Evolutionary conservation across 2,797 vertebrate genomes (phyloP).

Genomic region (Staurois parvus): DNA sequence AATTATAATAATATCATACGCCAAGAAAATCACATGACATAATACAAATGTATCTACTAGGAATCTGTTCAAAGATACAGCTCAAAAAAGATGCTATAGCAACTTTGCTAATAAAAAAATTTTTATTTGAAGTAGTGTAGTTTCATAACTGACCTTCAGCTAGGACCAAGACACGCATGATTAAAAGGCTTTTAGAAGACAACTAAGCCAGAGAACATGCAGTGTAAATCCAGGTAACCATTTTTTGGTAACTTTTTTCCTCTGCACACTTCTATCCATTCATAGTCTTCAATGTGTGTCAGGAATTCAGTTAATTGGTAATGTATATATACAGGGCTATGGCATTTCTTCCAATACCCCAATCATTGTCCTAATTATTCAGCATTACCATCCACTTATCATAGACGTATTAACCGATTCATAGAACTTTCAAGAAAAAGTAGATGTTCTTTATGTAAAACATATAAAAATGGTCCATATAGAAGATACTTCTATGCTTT

Average conservation of each 20-base stretch:
- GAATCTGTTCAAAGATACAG: background rate
- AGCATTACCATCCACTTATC: background rate
- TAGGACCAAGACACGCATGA: background rate
- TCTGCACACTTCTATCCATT: background rate
- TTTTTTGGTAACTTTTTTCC: background rate
- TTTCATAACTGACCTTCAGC: background rate
- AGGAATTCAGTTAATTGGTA: background rate
- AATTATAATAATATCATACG: no score
- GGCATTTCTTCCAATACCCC: no score
- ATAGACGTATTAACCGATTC: conserved; percentile 69
- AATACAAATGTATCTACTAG: no score
- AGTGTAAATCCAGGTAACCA: background rate
- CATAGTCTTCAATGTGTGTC: background rate
- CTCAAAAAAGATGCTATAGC: background rate
- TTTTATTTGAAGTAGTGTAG: background rate
- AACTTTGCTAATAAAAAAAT: background rate
- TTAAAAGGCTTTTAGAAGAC: background rate
- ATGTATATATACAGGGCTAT: background rate
- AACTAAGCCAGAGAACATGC: background rate
- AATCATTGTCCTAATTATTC: background rate
- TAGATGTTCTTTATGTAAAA: conserved; percentile 79
- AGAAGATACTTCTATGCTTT: conserved; percentile 76
- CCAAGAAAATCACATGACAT: no score
- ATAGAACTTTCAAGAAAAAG: conserved; percentile 76
- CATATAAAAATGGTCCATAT: conserved; percentile 76